A percentile compares a stretch with the other conserved stretches of the same genome.
Conservation (phyloP, 92 coral and sea anemone genomes). For the Palythoa caribaeorum region DNA sequence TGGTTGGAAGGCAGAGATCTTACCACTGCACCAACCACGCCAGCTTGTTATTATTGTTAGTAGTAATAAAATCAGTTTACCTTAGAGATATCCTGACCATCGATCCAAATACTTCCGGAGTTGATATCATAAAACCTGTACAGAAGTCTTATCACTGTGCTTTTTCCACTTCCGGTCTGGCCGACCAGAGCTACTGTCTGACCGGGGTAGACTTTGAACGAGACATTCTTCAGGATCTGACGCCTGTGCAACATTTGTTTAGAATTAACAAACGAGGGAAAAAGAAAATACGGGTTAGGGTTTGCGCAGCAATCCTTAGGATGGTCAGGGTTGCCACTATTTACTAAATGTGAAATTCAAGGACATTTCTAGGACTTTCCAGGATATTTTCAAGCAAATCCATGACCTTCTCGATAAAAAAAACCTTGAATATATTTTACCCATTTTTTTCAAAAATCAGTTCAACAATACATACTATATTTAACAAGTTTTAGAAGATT, state of each 20-base stretch:
- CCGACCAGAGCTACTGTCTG: constrained; percentile 99
- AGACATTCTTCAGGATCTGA: constrained; percentile 82
- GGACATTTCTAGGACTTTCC: too few relatives aligned
- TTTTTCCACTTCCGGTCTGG: constrained; percentile 98
- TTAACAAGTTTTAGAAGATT: too few relatives aligned
- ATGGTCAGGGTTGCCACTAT: too few relatives aligned
- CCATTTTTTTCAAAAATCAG: too few relatives aligned
- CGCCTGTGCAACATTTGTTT: constrained; percentile 56
- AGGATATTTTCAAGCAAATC: too few relatives aligned
- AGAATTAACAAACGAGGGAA: not conserved
- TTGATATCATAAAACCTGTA: constrained; percentile 93
- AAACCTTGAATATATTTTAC: too few relatives aligned
- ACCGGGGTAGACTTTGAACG: constrained; percentile 93
- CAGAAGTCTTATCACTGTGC: constrained; percentile 92
- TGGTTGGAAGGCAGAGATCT: too few relatives aligned
- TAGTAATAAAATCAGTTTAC: constrained; percentile 40
- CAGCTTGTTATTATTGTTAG: too few relatives aligned
- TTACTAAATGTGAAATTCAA: too few relatives aligned
- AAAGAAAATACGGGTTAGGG: not conserved
- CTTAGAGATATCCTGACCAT: constrained; percentile 94
- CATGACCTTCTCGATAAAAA: too few relatives aligned
- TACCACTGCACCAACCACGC: too few relatives aligned
- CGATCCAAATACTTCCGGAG: constrained; percentile 84
- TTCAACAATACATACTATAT: too few relatives aligned
- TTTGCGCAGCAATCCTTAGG: not conserved